Evolutionary conservation across 2,113 vertebrate genomes (phyloP).

Genomic region (Alouatta palliata): DNA sequence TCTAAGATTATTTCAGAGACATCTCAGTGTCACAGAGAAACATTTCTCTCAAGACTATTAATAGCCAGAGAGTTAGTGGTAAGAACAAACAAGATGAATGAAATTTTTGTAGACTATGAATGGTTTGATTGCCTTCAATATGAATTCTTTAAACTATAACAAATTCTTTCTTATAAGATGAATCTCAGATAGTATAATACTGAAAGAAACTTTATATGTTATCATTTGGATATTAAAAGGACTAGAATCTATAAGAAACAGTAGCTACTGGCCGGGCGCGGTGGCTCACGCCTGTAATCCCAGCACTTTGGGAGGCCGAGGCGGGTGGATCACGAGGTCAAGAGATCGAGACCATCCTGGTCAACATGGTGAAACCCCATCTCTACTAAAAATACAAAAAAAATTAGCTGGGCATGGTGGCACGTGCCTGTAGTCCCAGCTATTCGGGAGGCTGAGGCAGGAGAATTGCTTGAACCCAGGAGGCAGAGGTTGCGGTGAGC

Average conservation of each 20-base stretch:
- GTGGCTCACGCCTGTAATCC: too few relatives aligned
- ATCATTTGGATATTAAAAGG: not conserved
- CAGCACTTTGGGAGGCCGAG: too few relatives aligned
- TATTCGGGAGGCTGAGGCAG: too few relatives aligned
- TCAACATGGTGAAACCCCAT: too few relatives aligned
- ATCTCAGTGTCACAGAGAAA: not conserved
- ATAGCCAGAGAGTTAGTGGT: not conserved
- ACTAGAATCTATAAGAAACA: slow-evolving; percentile 13
- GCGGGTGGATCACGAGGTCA: too few relatives aligned
- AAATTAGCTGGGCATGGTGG: too few relatives aligned
- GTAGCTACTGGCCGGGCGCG: too few relatives aligned
- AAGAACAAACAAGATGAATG: slow-evolving; percentile 9
- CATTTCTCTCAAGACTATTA: not conserved
- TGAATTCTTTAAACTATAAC: not conserved
- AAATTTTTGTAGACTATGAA: slow-evolving; percentile 15
- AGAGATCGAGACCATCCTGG: too few relatives aligned
- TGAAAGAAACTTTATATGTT: not conserved
- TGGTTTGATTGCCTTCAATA: not conserved
- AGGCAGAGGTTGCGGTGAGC: too few relatives aligned
- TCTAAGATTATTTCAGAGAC: not conserved
- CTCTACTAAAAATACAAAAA: too few relatives aligned
- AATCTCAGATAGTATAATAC: not conserved
- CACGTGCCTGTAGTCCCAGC: too few relatives aligned
- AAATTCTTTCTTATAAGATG: not conserved
- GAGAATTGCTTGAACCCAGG: too few relatives aligned